A percentile compares a stretch with the other conserved stretches of the same genome.
Evolutionary conservation across 2,888 invertebrate genomes (phyloP).

Genomic region (Monoplex corrugatus): DNA sequence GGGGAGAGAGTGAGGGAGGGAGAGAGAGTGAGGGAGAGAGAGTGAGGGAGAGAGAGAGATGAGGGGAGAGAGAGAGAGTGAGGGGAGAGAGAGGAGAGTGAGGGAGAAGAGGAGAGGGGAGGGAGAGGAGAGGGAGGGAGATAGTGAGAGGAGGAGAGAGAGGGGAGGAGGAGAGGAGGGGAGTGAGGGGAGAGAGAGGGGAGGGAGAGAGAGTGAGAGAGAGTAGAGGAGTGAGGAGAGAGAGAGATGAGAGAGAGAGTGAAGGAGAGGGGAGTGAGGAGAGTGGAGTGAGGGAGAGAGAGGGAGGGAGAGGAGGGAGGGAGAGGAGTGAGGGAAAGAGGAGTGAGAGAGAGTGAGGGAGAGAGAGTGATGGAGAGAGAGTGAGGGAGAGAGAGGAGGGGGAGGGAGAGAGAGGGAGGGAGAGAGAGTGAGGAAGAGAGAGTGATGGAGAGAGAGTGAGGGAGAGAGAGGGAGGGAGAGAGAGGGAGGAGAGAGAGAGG

Average conservation of each 20-base stretch:
- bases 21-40: no score
- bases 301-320: background rate
- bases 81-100: background rate
- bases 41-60: background rate
- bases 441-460: no score
- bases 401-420: background rate
- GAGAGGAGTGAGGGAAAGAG: background rate
- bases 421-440: background rate
- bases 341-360: background rate
- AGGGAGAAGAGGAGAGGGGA: background rate
- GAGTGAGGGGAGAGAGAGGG: background rate
- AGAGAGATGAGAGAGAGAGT: background rate
- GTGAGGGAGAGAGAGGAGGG: background rate
- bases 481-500: no score
- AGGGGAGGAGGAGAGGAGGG: background rate
- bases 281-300: background rate
- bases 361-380: background rate
- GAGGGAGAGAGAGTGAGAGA: background rate
- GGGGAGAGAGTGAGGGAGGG: background rate
- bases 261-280: background rate
- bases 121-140: background rate
- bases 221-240: background rate
- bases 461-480: no score
- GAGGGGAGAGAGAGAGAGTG: background rate
- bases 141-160: background rate